These are phyloP conservation scores for Nomada lathburiana DNA, from an alignment of 2,888 invertebrate genomes.

Conservation along the genomic window DNA sequence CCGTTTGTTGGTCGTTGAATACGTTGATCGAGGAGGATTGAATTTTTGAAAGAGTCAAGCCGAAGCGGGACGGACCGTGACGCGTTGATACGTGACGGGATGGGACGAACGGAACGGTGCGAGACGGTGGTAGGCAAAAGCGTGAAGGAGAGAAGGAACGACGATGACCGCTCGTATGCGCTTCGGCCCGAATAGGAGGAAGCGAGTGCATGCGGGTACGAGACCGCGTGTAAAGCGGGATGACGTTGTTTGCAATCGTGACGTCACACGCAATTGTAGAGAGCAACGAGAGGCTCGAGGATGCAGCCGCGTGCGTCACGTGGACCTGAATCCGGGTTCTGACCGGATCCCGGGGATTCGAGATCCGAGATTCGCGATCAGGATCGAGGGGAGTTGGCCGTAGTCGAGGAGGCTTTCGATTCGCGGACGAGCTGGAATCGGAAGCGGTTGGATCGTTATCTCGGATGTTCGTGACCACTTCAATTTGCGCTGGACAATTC, in stretches of 20 bases:
- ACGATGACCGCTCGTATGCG: not conserved
- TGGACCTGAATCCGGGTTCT: constrained; percentile 33
- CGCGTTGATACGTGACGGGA: not conserved
- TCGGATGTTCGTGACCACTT: constrained; percentile 65
- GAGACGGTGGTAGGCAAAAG: not conserved
- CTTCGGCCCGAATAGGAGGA: constrained; percentile 42
- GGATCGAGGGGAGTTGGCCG: not conserved
- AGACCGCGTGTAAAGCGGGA: constrained; percentile 76
- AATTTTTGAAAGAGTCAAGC: too few relatives aligned
- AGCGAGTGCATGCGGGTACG: constrained; percentile 62
- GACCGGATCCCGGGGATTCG: constrained; percentile 14
- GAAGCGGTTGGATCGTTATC: constrained; percentile 13
- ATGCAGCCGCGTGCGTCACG: constrained; percentile 53
- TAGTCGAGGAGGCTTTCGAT: not conserved
- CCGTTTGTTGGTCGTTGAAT: not conserved
- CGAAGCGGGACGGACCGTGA: too few relatives aligned
- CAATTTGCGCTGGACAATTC: constrained; percentile 35
- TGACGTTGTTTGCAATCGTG: constrained; percentile 80
- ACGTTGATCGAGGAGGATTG: not conserved
- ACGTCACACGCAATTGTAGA: constrained; percentile 79
- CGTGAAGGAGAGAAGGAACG: not conserved
- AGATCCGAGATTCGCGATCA: not conserved
- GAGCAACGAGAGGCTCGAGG: constrained; percentile 72
- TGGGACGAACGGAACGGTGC: not conserved
- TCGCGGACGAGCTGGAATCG: not conserved